phyloP scores from a whole-genome alignment of 1,140 invertebrate species.

The Scaptomyza montana region DNA sequence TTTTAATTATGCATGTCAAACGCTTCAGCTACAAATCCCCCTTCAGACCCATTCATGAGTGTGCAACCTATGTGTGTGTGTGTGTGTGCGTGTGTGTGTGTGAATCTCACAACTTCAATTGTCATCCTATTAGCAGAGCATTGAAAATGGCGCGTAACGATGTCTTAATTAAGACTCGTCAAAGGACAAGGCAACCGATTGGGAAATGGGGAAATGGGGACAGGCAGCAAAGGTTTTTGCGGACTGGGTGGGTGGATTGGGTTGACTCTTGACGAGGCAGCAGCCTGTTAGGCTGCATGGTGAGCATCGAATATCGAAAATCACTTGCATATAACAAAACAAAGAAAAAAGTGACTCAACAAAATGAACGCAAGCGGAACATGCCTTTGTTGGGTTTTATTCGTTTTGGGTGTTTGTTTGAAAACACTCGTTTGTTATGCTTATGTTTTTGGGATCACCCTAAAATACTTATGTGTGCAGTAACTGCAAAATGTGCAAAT shows the following conservation, averaged over 20 bases:
- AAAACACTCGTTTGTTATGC: constrained; percentile 8
- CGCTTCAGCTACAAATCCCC: constrained; percentile 29
- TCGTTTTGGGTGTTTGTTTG: not conserved
- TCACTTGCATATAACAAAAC: not conserved
- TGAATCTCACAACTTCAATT: constrained; percentile 35
- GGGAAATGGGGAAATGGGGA: not conserved
- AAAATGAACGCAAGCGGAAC: not conserved
- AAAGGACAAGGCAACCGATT: constrained; percentile 25
- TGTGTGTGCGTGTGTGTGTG: constrained; percentile 19
- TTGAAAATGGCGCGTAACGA: constrained; percentile 66
- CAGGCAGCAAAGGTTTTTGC: no score
- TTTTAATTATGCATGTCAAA: constrained; percentile 56
- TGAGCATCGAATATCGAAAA: constrained; percentile 39
- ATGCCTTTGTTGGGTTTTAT: not conserved
- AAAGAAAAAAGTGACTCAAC: constrained; percentile 20
- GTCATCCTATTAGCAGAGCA: constrained; percentile 38
- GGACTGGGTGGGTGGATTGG: not conserved
- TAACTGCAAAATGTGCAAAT: not conserved
- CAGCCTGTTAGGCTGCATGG: constrained; percentile 10
- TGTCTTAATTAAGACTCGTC: constrained; percentile 68
- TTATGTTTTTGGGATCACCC: constrained; percentile 1
- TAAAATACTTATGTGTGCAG: not conserved
- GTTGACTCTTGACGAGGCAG: not conserved
- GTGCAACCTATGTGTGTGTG: constrained; percentile 9
- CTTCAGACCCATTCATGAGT: not conserved